phyloP scores from a whole-genome alignment of 2,797 vertebrate species.

The Hippoglossus hippoglossus region DNA sequence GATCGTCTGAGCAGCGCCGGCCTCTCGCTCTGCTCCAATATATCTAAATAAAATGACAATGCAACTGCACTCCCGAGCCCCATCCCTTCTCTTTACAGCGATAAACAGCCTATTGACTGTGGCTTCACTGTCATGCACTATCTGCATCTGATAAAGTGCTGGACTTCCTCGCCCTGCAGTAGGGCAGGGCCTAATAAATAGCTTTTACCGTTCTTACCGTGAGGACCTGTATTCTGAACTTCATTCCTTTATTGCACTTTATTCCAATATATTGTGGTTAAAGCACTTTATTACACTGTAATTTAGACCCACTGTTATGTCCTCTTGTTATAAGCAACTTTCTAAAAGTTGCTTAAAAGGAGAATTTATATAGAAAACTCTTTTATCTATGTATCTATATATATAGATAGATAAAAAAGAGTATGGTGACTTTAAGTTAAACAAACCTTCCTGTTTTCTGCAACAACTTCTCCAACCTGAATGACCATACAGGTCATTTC shows the following conservation, averaged over 20 bases:
- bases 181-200: not conserved
- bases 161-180: slow-evolving; percentile 1
- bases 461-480: too few species aligned
- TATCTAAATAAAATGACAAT: slow-evolving; percentile 87
- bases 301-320: not conserved
- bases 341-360: not conserved
- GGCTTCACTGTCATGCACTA: slow-evolving; percentile 24
- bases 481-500: too few species aligned
- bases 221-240: slow-evolving; percentile 11
- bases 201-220: slow-evolving; percentile 20
- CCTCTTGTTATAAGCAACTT: not conserved
- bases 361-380: too few species aligned
- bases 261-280: slow-evolving; percentile 4
- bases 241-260: slow-evolving; percentile 12
- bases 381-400: too few species aligned
- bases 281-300: not conserved
- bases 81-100: slow-evolving; percentile 75
- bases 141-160: slow-evolving; percentile 41
- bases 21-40: slow-evolving; percentile 78
- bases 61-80: slow-evolving; percentile 81
- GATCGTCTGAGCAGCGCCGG: slow-evolving; percentile 73
- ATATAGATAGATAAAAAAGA: not conserved
- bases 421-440: too few species aligned
- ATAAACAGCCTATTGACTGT: slow-evolving; percentile 70
- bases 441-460: too few species aligned